phyloP scores from a whole-genome alignment of 2,113 vertebrate genomes.

The Nothocercus julius region DNA sequence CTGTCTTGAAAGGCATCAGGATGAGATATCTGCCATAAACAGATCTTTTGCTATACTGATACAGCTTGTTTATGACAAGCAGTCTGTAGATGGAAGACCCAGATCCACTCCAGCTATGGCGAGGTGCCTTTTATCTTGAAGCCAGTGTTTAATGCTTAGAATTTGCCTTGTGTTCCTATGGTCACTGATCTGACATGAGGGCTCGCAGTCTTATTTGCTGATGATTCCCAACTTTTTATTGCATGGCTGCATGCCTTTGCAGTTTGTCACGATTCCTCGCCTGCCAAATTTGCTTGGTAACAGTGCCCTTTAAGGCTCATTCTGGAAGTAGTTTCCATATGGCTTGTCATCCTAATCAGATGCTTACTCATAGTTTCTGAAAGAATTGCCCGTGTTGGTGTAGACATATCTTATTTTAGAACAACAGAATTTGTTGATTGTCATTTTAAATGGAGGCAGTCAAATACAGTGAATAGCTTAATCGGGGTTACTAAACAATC shows the following conservation, averaged over 20 bases:
- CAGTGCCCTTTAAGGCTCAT: conserved; percentile 57
- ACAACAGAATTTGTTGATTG: not conserved
- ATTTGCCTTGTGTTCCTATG: not conserved
- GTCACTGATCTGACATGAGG: not conserved
- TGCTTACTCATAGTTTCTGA: conserved; percentile 49
- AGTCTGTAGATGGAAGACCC: not conserved
- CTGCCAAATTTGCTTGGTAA: conserved; percentile 64
- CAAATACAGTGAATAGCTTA: not conserved
- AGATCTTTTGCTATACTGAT: not conserved
- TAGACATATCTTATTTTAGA: conserved; percentile 36
- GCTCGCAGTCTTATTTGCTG: conserved; percentile 19
- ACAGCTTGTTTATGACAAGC: not conserved
- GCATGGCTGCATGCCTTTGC: conserved; percentile 51
- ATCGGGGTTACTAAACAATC: not conserved
- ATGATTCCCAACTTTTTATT: conserved; percentile 41
- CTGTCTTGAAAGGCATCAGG: not conserved
- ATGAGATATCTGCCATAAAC: not conserved
- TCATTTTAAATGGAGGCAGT: not conserved
- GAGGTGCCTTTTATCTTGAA: not conserved
- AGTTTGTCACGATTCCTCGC: conserved; percentile 45
- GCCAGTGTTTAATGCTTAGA: not conserved
- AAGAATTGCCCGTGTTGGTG: conserved; percentile 18
- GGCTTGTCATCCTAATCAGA: conserved; percentile 56
- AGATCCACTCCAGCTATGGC: not conserved
- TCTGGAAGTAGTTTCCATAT: conserved; percentile 56